Evolutionary conservation across 2,888 invertebrate species (phyloP).

Genomic region (Ormyrus labotus): DNA sequence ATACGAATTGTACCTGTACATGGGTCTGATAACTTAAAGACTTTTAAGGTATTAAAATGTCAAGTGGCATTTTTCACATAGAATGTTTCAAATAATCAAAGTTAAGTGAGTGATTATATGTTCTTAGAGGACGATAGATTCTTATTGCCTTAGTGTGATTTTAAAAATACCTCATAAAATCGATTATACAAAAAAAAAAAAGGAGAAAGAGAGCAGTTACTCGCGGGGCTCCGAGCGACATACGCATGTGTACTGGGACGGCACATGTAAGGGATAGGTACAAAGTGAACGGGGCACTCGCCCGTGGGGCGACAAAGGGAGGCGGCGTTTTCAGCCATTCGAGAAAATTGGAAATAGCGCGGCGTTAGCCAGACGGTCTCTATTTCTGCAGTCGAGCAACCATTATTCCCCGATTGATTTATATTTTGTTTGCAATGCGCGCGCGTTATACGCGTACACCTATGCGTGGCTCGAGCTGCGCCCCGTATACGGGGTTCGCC

Average conservation of each 20-base stretch:
- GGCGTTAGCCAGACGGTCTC: conserved; percentile 56
- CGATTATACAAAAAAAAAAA: no score
- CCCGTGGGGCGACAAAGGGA: conserved; percentile 58
- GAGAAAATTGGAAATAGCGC: conserved; percentile 71
- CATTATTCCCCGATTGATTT: conserved; percentile 73
- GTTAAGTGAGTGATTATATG: no score
- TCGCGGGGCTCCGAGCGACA: conserved; percentile 15
- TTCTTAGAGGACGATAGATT: no score
- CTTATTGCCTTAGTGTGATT: no score
- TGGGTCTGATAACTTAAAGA: no score
- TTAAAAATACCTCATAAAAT: no score
- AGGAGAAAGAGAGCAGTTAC: background rate
- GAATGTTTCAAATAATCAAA: no score
- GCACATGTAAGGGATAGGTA: conserved; percentile 4
- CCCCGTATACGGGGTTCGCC: conserved; percentile 8
- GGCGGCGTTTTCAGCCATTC: conserved; percentile 70
- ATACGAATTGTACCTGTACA: no score
- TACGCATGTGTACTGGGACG: background rate
- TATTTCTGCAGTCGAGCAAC: conserved; percentile 44
- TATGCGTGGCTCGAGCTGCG: background rate
- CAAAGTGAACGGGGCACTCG: background rate
- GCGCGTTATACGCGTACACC: background rate
- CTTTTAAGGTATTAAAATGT: no score
- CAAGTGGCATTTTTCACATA: no score
- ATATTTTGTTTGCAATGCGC: conserved; percentile 72